phyloP scores from a whole-genome alignment of 2,888 invertebrate genomes.

The Geotrupes spiniger region DNA sequence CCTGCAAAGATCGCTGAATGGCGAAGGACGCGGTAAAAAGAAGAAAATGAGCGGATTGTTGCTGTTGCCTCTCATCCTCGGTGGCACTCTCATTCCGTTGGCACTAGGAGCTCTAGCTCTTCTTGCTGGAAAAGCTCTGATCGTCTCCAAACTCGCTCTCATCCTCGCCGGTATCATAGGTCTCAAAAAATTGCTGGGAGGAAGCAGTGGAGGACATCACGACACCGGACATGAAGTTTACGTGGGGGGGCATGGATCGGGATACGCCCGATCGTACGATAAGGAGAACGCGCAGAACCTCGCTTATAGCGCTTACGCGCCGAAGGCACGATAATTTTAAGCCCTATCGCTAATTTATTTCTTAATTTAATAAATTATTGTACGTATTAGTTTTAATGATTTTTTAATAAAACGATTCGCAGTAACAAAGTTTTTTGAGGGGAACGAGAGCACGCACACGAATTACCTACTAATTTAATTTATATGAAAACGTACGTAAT shows the following conservation, averaged over 20 bases:
- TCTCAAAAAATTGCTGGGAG: conserved; percentile 74
- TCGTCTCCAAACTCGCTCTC: conserved; percentile 78
- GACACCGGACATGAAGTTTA: conserved; percentile 66
- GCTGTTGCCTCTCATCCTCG: conserved; percentile 75
- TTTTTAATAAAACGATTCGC: conserved; percentile 14
- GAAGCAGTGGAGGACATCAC: conserved; percentile 55
- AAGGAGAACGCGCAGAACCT: conserved; percentile 54
- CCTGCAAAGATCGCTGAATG: conserved; percentile 59
- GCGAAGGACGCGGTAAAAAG: conserved; percentile 63
- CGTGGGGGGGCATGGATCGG: conserved; percentile 62
- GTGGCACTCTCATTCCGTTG: conserved; percentile 77
- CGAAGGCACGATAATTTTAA: conserved; percentile 34
- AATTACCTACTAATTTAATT: no score
- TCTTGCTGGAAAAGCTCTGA: conserved; percentile 80
- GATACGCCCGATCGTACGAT: conserved; percentile 68
- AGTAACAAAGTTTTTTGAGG: no score
- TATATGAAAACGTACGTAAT: no score
- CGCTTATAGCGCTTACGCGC: conserved; percentile 56
- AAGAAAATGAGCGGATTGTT: conserved; percentile 70
- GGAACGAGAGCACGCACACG: no score
- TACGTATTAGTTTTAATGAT: conserved; percentile 18
- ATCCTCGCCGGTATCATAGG: conserved; percentile 82
- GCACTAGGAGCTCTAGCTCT: conserved; percentile 80
- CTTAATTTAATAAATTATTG: conserved; percentile 34
- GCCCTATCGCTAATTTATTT: conserved; percentile 21